phyloP scores from a whole-genome alignment of 2,888 invertebrate genomes.

The Drosophila ustulata region DNA sequence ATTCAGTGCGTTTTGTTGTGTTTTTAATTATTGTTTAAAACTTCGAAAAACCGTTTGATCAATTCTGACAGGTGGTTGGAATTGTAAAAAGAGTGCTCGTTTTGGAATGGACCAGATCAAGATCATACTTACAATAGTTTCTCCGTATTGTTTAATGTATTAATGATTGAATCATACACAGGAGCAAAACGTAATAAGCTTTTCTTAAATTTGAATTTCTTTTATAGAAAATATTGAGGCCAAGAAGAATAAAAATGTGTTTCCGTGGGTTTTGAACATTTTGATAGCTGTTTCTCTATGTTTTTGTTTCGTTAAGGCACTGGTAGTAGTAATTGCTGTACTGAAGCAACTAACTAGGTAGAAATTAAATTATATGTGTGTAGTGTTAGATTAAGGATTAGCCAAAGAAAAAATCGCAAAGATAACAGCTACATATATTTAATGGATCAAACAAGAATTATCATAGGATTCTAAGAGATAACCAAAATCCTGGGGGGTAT shows the following conservation, averaged over 20 bases:
- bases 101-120: conserved; percentile 84
- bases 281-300: conserved; percentile 20
- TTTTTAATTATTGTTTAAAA: conserved; percentile 20
- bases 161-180: conserved; percentile 50
- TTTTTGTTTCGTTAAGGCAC: conserved; percentile 63
- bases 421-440: background rate
- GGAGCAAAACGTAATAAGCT: conserved; percentile 56
- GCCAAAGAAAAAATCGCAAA: conserved; percentile 7
- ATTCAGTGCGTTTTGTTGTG: conserved; percentile 69
- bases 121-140: conserved; percentile 65
- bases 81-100: conserved; percentile 84
- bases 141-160: conserved; percentile 47
- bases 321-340: conserved; percentile 72
- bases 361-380: conserved; percentile 21
- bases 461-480: background rate
- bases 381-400: background rate
- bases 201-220: background rate
- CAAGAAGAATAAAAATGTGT: conserved; percentile 28
- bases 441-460: conserved; percentile 15
- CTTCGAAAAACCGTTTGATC: conserved; percentile 53
- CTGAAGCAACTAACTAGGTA: conserved; percentile 49
- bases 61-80: conserved; percentile 79
- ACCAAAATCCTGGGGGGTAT: background rate
- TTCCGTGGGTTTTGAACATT: conserved; percentile 18
- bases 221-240: conserved; percentile 15